These are phyloP conservation scores for Crotalus adamanteus DNA, from an alignment of 2,797 vertebrate species.

Conservation along the genomic window DNA sequence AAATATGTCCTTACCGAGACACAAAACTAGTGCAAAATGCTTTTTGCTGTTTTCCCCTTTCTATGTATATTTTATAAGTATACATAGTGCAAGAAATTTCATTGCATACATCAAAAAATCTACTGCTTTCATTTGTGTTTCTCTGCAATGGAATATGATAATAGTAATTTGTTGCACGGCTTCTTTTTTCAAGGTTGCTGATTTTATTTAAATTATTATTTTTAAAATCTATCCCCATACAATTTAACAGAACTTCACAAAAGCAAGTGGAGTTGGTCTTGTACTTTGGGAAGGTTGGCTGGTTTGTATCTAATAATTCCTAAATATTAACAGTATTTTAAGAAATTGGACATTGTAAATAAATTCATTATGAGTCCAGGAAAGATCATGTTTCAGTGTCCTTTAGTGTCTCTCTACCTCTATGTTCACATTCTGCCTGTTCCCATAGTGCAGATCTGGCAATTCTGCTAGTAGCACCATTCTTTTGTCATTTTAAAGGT, in stretches of 20 bases:
- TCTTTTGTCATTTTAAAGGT: not conserved
- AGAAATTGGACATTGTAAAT: not conserved
- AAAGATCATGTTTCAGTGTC: not conserved
- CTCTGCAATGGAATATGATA: conserved; percentile 27
- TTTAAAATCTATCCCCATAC: conserved; percentile 1
- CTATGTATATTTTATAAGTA: conserved; percentile 71
- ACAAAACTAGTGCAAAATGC: conserved; percentile 13
- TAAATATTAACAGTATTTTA: not conserved
- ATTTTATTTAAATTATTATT: conserved; percentile 14
- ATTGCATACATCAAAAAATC: conserved; percentile 64
- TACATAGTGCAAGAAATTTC: conserved; percentile 65
- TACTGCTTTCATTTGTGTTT: conserved; percentile 61
- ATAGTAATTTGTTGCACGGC: conserved; percentile 26
- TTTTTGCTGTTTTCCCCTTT: conserved; percentile 46
- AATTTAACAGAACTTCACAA: conserved; percentile 20
- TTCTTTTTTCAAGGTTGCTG: conserved; percentile 38
- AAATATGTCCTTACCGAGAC: conserved; percentile 25
- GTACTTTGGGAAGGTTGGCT: conserved; percentile 12
- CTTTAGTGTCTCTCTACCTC: not conserved
- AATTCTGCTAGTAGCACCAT: conserved; percentile 12
- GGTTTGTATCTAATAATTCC: conserved; percentile 8
- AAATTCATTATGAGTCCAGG: conserved; percentile 12
- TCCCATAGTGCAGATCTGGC: conserved; percentile 6
- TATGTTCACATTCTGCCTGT: not conserved
- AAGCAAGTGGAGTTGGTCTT: not conserved